Percentiles rank a stretch among this genome's conserved stretches.
phyloP scores from a whole-genome alignment of 2,797 vertebrate species.

The Vireo griseus region DNA sequence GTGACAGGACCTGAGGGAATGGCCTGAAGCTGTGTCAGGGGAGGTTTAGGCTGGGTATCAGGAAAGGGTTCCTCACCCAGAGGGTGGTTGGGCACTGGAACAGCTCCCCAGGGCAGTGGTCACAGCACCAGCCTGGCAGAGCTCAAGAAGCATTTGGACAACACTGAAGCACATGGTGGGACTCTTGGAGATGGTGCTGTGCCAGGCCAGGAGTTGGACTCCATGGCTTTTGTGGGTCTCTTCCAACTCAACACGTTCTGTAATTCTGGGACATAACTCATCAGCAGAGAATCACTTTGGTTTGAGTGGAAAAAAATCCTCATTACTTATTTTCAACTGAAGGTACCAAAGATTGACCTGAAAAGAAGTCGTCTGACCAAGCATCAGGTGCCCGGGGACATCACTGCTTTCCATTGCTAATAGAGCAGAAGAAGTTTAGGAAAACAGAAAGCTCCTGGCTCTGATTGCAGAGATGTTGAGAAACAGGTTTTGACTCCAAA shows the following conservation, averaged over 20 bases:
- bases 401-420: not conserved
- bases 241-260: not conserved
- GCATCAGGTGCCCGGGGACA: not conserved
- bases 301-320: not conserved
- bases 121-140: not conserved
- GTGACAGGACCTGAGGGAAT: rapidly evolving
- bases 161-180: no score
- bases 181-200: not conserved
- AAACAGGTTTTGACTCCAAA: not conserved
- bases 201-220: not conserved
- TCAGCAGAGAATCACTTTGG: not conserved
- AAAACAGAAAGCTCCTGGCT: not conserved
- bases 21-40: rapidly evolving
- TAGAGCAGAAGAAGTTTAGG: not conserved
- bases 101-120: not conserved
- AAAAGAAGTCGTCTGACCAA: not conserved
- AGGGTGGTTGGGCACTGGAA: rapidly evolving
- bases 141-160: rapidly evolving
- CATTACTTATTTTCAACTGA: not conserved
- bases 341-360: not conserved
- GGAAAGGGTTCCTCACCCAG: rapidly evolving
- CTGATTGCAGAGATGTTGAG: not conserved
- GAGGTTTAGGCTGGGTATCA: not conserved
- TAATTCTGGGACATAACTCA: not conserved
- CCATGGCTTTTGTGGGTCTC: rapidly evolving